A percentile compares a stretch with the other conserved stretches of the same genome.
Conservation (phyloP, 2,888 invertebrate species). For the Clitarchus hookeri region DNA sequence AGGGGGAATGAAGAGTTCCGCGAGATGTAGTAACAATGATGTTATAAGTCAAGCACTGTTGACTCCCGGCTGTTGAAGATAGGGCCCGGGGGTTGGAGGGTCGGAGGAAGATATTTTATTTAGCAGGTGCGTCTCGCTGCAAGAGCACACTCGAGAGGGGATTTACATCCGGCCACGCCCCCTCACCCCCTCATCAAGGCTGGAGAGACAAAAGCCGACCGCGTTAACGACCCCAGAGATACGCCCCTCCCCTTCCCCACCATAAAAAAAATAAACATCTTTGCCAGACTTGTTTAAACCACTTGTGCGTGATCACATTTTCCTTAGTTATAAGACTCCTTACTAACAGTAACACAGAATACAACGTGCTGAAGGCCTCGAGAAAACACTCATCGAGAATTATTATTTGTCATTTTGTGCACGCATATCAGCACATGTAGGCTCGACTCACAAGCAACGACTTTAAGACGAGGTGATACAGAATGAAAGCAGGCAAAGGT, state of each 20-base stretch:
- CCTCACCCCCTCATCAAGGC: not conserved
- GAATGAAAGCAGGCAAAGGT: too few relatives aligned
- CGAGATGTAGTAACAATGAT: conserved; percentile 14
- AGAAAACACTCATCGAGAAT: not conserved
- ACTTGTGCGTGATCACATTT: not conserved
- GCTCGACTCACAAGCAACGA: too few relatives aligned
- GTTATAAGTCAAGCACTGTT: conserved; percentile 14
- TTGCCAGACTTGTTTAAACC: not conserved
- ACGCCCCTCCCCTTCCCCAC: too few relatives aligned
- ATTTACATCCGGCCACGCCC: not conserved
- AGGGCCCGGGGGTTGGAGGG: not conserved
- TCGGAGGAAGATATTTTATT: conserved; percentile 9
- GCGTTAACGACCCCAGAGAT: not conserved
- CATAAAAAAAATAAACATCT: not conserved
- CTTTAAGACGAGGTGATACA: too few relatives aligned
- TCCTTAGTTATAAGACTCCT: not conserved
- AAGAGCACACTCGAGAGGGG: not conserved
- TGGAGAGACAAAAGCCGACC: not conserved
- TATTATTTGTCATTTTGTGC: too few relatives aligned
- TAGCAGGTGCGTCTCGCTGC: conserved; percentile 10
- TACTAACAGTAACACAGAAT: not conserved
- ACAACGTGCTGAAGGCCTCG: not conserved
- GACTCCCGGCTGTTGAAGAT: conserved; percentile 8
- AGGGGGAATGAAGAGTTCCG: conserved; percentile 7
- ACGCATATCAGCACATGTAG: too few relatives aligned